Conservation (phyloP, 2,113 vertebrate genomes). For the Rhombomys opimus region DNA sequence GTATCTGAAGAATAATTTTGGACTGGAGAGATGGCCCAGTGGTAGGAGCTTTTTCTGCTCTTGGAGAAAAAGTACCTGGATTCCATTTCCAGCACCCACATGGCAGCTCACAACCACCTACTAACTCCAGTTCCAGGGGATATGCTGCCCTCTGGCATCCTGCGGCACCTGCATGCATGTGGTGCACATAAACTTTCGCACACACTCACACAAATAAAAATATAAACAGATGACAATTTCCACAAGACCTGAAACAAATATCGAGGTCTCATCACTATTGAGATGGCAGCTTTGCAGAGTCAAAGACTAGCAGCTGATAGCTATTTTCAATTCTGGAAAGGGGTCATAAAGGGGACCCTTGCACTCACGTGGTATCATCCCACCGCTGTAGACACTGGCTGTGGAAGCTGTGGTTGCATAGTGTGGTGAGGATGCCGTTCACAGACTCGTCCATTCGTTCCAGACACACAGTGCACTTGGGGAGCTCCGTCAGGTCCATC, state of each 20-base stretch:
- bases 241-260: background rate
- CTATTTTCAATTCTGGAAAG: background rate
- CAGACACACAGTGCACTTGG: constrained; percentile 98
- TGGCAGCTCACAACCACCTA: background rate
- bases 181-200: background rate
- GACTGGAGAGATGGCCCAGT: background rate
- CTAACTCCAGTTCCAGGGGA: no score
- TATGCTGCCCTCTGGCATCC: background rate
- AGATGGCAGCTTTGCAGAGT: background rate
- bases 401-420: constrained; percentile 99
- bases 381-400: constrained; percentile 99
- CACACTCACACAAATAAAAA: background rate
- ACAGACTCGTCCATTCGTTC: constrained; percentile 99
- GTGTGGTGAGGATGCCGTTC: constrained; percentile 96
- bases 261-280: background rate
- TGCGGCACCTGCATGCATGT: background rate
- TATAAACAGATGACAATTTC: background rate
- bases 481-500: constrained; percentile 98
- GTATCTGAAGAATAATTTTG: background rate
- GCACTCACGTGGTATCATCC: constrained; percentile 97
- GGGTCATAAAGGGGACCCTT: background rate
- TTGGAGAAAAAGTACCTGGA: background rate
- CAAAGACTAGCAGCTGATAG: background rate
- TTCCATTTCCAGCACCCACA: background rate
- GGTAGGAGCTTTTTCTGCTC: background rate